Base-by-base conservation (phyloP, 2,797 vertebrate genomes). In the Eulemur coronatus region DNA sequence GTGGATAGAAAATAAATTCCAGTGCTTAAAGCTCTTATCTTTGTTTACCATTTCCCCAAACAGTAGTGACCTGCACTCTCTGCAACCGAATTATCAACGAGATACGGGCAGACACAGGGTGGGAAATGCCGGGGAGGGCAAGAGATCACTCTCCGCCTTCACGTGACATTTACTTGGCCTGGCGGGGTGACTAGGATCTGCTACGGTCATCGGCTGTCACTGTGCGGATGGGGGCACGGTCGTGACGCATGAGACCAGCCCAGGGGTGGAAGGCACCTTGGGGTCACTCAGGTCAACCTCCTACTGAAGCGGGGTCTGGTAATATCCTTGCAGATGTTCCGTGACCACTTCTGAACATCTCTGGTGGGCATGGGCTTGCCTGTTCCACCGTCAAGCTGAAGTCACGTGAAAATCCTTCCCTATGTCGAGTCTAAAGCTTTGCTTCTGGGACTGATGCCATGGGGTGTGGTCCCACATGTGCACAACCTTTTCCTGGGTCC, bases 1-100 rank as follows among this genome's bases (percentile, higher is more conserved):
- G 92, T 89, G 96, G 96, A 98, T 98, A 98, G 97, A 98, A 98
- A 98, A 98, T 98, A 98, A 98, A 98, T 95, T 98, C 97, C 30
- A 18, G 96, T 87, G 95, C 98, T 98, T 96, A 96, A 84, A 97
- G 97, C 92, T 97, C 97, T 98, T 98, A 98, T 98, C 98, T 98
- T 97, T 98, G 98, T 98, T 98, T 98, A 98, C 97, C 30, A 3
- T 96, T 95, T 98, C 84, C 0, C 93, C 97, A 97, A 98, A 98
- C 96, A 97, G 97, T 35, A 95, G 57, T 97, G 97, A 97, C 98
- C 97, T 57, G 93, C 61, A 94, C 98, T 97, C 92, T 50, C 91
- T 69, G 18, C 72, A 97, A 63, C 85, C 87, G 92, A 96, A 95
- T 94, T 92, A 97, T 97, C 98, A 93, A 69, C 35, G 20, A 97